phyloP scores from a whole-genome alignment of 2,113 vertebrate species.

The Daboia siamensis region DNA sequence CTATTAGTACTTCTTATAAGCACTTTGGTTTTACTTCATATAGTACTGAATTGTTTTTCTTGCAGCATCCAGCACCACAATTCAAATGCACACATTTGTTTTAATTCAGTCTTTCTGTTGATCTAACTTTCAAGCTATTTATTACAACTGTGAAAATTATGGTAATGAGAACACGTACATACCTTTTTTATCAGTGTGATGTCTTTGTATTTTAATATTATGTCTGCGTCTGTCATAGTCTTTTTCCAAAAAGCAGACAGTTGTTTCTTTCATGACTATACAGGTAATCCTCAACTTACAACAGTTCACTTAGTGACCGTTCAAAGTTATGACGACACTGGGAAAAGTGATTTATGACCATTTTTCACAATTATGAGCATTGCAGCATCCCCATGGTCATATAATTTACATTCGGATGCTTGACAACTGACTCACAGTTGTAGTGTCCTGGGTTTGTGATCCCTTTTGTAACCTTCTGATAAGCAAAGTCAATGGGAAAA shows the following conservation, averaged over 20 bases:
- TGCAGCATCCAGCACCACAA: neutral
- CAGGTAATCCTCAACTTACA: too few relatives aligned
- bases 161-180: neutral
- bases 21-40: neutral
- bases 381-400: too few relatives aligned
- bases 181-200: neutral
- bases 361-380: too few relatives aligned
- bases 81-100: neutral
- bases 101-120: neutral
- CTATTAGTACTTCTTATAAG: neutral
- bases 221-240: neutral
- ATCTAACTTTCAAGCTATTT: neutral
- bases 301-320: too few relatives aligned
- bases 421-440: too few relatives aligned
- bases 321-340: too few relatives aligned
- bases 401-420: too few relatives aligned
- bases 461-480: too few relatives aligned
- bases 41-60: neutral
- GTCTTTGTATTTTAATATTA: neutral
- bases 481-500: too few relatives aligned
- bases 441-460: too few relatives aligned
- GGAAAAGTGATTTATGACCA: too few relatives aligned
- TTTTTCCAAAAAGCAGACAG: neutral
- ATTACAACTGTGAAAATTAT: neutral
- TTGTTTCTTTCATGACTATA: neutral